Evolutionary conservation across 1,140 invertebrate species (phyloP).

Genomic region (Maniola jurtina): DNA sequence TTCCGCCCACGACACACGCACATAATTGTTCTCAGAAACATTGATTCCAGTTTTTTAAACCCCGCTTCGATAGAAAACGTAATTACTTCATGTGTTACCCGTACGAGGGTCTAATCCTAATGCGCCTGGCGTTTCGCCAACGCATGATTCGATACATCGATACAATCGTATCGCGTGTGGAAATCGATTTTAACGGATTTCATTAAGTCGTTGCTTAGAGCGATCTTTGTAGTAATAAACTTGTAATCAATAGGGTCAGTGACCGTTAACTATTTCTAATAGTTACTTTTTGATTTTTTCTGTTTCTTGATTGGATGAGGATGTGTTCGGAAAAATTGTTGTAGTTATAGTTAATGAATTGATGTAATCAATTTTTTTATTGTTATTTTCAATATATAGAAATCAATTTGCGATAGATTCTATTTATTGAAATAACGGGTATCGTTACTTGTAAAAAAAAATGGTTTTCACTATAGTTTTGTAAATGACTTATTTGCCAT

Average conservation of each 20-base stretch:
- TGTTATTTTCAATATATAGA: background rate
- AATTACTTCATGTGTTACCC: constrained; percentile 54
- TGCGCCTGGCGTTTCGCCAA: constrained; percentile 44
- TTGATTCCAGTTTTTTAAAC: constrained; percentile 55
- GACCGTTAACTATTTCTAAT: constrained; percentile 36
- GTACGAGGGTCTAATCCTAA: constrained; percentile 45
- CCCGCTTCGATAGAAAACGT: constrained; percentile 52
- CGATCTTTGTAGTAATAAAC: constrained; percentile 32
- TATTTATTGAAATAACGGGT: background rate
- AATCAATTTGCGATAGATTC: background rate
- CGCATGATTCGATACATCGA: constrained; percentile 40
- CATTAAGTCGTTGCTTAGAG: constrained; percentile 33
- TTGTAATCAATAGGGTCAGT: constrained; percentile 35
- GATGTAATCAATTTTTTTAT: background rate
- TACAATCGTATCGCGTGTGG: constrained; percentile 32
- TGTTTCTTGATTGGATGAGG: constrained; percentile 32
- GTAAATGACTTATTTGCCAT: too few relatives aligned
- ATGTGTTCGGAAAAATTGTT: constrained; percentile 20
- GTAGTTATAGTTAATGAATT: constrained; percentile 22
- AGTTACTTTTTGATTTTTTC: constrained; percentile 20
- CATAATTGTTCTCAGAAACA: constrained; percentile 68
- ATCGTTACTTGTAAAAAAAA: background rate
- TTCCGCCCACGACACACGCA: constrained; percentile 60
- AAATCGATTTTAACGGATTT: constrained; percentile 42
- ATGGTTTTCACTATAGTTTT: background rate